Conservation (phyloP, 2,113 vertebrate species). For the Podocnemis expansa region DNA sequence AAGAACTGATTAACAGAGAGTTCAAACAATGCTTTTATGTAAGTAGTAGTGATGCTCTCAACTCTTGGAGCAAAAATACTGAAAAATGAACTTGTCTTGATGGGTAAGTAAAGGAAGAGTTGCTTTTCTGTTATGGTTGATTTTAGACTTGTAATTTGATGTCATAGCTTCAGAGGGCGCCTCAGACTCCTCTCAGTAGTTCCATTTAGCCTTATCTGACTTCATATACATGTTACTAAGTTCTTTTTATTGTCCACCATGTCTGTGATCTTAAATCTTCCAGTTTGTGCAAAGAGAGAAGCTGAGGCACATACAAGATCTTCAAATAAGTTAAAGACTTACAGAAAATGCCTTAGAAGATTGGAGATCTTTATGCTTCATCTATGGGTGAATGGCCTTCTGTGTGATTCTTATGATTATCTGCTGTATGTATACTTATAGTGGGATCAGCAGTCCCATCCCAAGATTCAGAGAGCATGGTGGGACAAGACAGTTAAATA, state of each 20-base stretch:
- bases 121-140: background rate
- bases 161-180: background rate
- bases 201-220: background rate
- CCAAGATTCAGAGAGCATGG: background rate
- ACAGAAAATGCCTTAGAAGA: background rate
- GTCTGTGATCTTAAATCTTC: background rate
- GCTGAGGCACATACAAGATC: background rate
- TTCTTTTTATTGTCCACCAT: background rate
- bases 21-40: background rate
- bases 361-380: background rate
- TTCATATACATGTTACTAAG: background rate
- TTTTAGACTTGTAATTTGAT: constrained; percentile 14
- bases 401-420: background rate
- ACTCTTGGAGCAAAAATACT: background rate
- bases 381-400: background rate
- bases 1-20: background rate
- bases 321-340: background rate
- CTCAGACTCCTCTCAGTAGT: background rate
- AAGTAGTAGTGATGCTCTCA: background rate
- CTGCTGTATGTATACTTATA: background rate
- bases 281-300: background rate
- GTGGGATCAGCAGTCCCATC: background rate
- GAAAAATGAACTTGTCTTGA: background rate
- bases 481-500: background rate
- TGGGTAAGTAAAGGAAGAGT: background rate